Evolutionary conservation across 2,113 vertebrate genomes (phyloP), one percentile per base, ranked within the genome.

Genomic region (Capreolus pygargus): DNA sequence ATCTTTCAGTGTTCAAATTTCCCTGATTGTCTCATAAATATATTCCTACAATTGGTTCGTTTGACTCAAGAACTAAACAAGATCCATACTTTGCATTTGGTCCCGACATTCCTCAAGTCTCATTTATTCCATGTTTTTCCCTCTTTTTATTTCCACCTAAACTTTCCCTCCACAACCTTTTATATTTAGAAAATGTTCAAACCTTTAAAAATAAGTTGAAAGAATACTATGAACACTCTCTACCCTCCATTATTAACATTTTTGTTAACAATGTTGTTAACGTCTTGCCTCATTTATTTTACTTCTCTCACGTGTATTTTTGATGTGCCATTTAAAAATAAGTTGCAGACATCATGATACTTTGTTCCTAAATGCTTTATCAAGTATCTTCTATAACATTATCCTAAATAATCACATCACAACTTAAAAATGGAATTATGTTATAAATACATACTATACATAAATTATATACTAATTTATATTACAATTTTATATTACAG

Each of bases 171-270:
- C 28, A 33, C 19, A 93, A 81, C 1, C 36, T 70, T 94, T 95
- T 76, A 85, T 76, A 91, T 70, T 70, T 88, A 88, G 83, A 86
- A 96, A 92, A 92, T 92, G 28, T 89, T 85, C 50, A 90, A 64
- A 84, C 15, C 25, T 70, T 74, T 33, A 52, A 52, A 92, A 89
- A 60, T 79, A 36, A 60, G 23, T 76, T 30, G 15, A 83, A 95
- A 91, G 13, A 87, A 55, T 30, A 94, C 36, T 17, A 12, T 70
- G 27, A 93, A 87, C 55, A 54, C 47, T 55, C 25, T 25, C 70
- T 74, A 50, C 43, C 54, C 76, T 82, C 60, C 45, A 43, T 14
- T 23, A 36, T 74, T 76, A 74, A 74, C 30, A 87, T 64, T 39
- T 70, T 70, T 70, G 64, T 70, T 70, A 23, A 36, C 64, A 70